A percentile compares a stretch with the other conserved stretches of the same genome.
phyloP scores from a whole-genome alignment of 30 jellyfish, hydroid and myxozoan species.

The Cassiopea xamachana region DNA sequence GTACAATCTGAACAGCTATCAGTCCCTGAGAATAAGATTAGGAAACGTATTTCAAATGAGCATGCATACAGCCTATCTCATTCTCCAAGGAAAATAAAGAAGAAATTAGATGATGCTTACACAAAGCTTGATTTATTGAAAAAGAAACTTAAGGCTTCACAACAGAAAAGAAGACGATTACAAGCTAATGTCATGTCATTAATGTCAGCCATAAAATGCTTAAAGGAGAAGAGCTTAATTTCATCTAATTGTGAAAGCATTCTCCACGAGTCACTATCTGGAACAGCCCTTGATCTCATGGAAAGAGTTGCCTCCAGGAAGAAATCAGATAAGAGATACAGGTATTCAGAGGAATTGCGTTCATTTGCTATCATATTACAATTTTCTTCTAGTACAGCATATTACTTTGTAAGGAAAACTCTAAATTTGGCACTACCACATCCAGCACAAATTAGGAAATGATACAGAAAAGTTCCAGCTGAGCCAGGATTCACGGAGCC shows the following conservation, averaged over 20 bases:
- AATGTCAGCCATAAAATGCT: not conserved
- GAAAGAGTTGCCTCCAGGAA: not conserved
- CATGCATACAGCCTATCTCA: not conserved
- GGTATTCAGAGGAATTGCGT: conserved; percentile 29
- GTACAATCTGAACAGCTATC: not conserved
- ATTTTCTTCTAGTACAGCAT: conserved; percentile 52
- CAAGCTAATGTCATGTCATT: not conserved
- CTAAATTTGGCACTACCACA: conserved; percentile 45
- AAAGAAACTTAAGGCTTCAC: not conserved
- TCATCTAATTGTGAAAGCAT: not conserved
- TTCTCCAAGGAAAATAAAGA: not conserved
- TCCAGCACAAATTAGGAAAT: conserved; percentile 44
- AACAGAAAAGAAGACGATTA: not conserved
- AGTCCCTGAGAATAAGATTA: not conserved
- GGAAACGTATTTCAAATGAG: not conserved
- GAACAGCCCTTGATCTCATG: not conserved
- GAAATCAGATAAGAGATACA: conserved; percentile 51
- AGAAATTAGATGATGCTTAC: not conserved
- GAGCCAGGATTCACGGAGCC: conserved; percentile 70
- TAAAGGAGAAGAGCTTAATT: not conserved
- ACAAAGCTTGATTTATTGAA: not conserved
- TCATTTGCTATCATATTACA: conserved; percentile 47
- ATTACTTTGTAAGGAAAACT: conserved; percentile 45
- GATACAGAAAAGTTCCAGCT: conserved; percentile 53
- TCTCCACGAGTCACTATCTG: not conserved